Evolutionary conservation across 2,888 invertebrate species (phyloP), one percentile per base, ranked within the genome.

Genomic region (Elmis aenea): DNA sequence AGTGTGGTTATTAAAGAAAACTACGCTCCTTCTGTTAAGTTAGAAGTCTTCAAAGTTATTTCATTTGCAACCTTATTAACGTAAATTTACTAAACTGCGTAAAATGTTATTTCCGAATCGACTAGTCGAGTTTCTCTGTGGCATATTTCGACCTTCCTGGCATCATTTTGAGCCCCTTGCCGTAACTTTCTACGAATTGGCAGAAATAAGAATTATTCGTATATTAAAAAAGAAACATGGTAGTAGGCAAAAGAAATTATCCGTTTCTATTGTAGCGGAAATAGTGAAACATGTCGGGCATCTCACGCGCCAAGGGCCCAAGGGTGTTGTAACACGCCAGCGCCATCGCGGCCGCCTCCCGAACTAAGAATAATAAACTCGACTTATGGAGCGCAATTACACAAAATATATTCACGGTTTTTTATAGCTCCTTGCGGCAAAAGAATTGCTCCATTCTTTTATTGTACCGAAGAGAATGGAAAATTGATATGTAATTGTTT

Each of bases 381-480:
- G 65, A 66, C 66, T 67, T 67, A 67, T 65, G 66, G 62, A 51
- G 64, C 57, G 62, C 68, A 68, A 68, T 68, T 68, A 68, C 67
- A 66, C 67, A 66, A 67, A 67, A 67, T 67, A 66, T 67, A 68
- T 68, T 68, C 68, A 67, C 66, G 67, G 65, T 67, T 67, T 68
- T 68, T 68, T 68, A 68, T 66, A 52, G 65, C 64, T 66, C 68
- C 68, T 68, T 68, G 68, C 66, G 68, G 68, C 66, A 52, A 61
- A 61, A 57, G 61, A 64, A 64, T 63, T 60, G 63, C 62, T 60
- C 62, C 64, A 63, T 64, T 66, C 68, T 65, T 68, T 68, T 68
- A 68, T 67, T 62, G 66, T 61, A 55, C 66, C 64, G 54, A 58
- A 52, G 64, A 61, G 65, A 57, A 48, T 55, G 61, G 39, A 43